phyloP scores from a whole-genome alignment of 2,888 invertebrate species.

The Chrysina gloriosa region DNA sequence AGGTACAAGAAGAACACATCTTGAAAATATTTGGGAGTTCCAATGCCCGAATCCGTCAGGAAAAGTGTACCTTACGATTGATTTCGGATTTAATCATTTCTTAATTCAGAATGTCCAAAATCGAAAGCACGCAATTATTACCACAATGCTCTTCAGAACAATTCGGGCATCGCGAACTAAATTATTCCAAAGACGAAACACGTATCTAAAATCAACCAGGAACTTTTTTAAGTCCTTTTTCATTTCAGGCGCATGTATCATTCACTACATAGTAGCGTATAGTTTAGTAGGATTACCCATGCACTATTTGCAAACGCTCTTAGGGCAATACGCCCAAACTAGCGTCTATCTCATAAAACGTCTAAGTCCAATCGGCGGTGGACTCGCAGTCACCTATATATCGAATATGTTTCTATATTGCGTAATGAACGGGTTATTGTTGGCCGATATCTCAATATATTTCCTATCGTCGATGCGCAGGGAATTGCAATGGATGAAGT shows the following conservation, averaged over 20 bases:
- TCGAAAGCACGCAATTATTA: too few species aligned
- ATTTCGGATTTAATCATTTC: too few species aligned
- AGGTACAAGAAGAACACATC: neutral
- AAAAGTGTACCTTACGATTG: too few species aligned
- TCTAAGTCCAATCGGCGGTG: constrained; percentile 47
- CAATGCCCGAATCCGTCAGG: too few species aligned
- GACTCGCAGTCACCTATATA: constrained; percentile 45
- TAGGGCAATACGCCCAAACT: constrained; percentile 51
- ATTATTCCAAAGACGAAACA: too few species aligned
- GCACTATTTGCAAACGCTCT: constrained; percentile 47
- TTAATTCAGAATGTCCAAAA: too few species aligned
- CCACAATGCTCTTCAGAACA: too few species aligned
- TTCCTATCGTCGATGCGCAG: constrained; percentile 41
- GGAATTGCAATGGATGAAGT: constrained; percentile 46
- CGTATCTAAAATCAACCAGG: too few species aligned
- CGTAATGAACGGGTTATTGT: constrained; percentile 34
- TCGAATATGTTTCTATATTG: constrained; percentile 39
- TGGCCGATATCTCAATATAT: constrained; percentile 46
- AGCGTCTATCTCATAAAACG: constrained; percentile 43
- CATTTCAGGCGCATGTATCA: neutral
- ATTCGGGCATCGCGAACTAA: too few species aligned
- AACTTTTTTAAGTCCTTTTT: constrained; percentile 1
- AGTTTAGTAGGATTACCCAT: constrained; percentile 47
- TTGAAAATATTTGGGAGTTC: too few species aligned
- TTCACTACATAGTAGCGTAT: constrained; percentile 39